phyloP scores from a whole-genome alignment of 1,140 invertebrate genomes.

The Pantala flavescens region DNA sequence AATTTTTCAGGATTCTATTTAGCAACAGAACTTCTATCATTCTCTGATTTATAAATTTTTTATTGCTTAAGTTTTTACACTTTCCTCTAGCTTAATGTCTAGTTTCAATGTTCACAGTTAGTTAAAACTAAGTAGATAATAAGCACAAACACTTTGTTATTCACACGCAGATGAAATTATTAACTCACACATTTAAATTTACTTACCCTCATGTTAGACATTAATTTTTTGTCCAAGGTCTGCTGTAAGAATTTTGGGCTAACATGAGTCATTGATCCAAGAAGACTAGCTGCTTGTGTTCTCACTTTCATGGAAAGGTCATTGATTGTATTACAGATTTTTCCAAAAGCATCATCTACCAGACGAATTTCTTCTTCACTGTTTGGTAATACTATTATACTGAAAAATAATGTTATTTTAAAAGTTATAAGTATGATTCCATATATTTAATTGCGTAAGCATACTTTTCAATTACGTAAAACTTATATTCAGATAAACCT shows the following conservation, averaged over 20 bases:
- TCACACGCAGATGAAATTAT: too few species aligned
- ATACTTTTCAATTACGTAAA: too few species aligned
- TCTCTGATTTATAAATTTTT: too few species aligned
- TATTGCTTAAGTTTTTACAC: too few species aligned
- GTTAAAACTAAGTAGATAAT: too few species aligned
- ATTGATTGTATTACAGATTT: constrained; percentile 86
- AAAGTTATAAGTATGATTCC: neutral
- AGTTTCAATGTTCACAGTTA: too few species aligned
- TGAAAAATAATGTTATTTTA: constrained; percentile 30
- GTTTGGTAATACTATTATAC: constrained; percentile 51
- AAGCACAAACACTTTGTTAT: too few species aligned
- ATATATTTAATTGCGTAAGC: neutral
- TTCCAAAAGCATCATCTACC: constrained; percentile 93
- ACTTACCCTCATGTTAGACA: constrained; percentile 77
- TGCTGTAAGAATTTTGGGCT: constrained; percentile 85
- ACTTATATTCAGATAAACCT: too few species aligned
- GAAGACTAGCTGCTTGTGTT: constrained; percentile 62
- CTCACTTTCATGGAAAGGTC: constrained; percentile 82
- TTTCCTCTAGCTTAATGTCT: too few species aligned
- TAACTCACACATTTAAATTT: too few species aligned
- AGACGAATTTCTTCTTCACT: constrained; percentile 65
- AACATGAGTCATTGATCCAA: constrained; percentile 80
- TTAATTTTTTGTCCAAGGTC: constrained; percentile 97
- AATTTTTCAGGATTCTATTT: too few species aligned
- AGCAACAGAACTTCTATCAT: too few species aligned